These are phyloP conservation scores for Luffia ferchaultella DNA, from an alignment of 2,888 invertebrate genomes.

Conservation along the genomic window DNA sequence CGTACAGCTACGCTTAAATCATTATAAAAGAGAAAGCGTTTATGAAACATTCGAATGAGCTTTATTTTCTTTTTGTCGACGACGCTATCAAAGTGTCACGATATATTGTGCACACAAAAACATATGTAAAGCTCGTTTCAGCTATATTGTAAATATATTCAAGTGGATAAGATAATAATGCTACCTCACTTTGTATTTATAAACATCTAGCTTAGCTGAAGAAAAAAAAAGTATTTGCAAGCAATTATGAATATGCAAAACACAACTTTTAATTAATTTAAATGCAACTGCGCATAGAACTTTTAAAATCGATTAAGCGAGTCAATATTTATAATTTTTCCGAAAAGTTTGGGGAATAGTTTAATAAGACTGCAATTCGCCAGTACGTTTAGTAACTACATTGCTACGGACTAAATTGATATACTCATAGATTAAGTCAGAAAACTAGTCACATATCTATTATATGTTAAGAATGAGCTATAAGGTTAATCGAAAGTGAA, in stretches of 20 bases:
- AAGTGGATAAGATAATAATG: constrained; percentile 57
- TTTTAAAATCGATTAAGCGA: no score
- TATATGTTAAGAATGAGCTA: constrained; percentile 33
- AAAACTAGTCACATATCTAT: constrained; percentile 56
- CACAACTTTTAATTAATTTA: no score
- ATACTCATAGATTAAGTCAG: constrained; percentile 36
- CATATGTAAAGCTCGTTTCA: neutral
- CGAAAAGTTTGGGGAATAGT: constrained; percentile 21
- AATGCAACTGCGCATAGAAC: no score
- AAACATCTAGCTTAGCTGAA: neutral
- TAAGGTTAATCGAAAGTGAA: no score
- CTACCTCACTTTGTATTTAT: constrained; percentile 43
- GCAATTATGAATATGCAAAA: neutral
- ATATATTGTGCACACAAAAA: constrained; percentile 2
- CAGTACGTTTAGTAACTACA: no score
- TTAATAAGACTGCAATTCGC: constrained; percentile 43
- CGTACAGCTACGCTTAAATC: no score
- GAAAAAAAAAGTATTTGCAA: neutral
- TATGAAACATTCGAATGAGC: neutral
- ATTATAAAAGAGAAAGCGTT: neutral
- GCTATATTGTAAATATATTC: constrained; percentile 38
- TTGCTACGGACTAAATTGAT: constrained; percentile 2
- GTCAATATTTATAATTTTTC: neutral
- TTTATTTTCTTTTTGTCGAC: neutral
- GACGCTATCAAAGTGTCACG: constrained; percentile 1